Evolutionary conservation across 2,113 vertebrate species (phyloP).

Genomic region (Paedocypris sp.): DNA sequence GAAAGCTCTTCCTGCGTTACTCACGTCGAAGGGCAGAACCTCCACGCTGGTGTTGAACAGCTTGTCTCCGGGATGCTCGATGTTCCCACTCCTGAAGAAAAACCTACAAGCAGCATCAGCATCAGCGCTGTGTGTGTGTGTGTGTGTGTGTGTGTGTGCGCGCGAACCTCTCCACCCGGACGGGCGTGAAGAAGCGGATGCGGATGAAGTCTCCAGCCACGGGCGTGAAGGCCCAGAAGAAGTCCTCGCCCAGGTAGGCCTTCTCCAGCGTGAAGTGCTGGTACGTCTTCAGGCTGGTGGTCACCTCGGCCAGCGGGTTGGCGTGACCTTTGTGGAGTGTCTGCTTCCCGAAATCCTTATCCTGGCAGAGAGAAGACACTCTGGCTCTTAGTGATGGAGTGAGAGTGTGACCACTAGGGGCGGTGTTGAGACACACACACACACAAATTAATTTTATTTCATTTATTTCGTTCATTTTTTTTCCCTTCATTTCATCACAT

Average conservation of each 20-base stretch:
- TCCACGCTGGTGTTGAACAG: conserved; percentile 95
- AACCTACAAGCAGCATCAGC: conserved; percentile 60
- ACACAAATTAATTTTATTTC: too few relatives aligned
- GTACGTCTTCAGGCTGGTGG: conserved; percentile 96
- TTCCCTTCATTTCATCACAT: too few relatives aligned
- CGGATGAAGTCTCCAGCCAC: conserved; percentile 90
- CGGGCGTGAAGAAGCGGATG: conserved; percentile 91
- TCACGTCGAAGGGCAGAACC: conserved; percentile 91
- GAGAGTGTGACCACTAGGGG: too few relatives aligned
- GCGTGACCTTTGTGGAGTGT: conserved; percentile 86
- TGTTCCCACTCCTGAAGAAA: conserved; percentile 96
- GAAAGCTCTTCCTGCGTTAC: too few relatives aligned
- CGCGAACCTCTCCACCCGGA: conserved; percentile 79
- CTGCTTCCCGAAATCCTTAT: conserved; percentile 95
- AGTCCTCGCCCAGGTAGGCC: conserved; percentile 90
- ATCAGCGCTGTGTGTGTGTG: not conserved
- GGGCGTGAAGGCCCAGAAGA: conserved; percentile 98
- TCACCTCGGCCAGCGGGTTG: conserved; percentile 92
- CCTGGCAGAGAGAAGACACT: conserved; percentile 52
- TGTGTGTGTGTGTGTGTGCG: not conserved
- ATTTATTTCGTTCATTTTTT: too few relatives aligned
- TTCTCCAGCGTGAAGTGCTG: conserved; percentile 99
- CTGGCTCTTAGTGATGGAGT: too few relatives aligned
- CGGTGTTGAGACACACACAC: too few relatives aligned
- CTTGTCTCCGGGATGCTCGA: conserved; percentile 95